These are phyloP conservation scores for Papilio elwesi DNA, from an alignment of 2,888 invertebrate species.

Conservation along the genomic window DNA sequence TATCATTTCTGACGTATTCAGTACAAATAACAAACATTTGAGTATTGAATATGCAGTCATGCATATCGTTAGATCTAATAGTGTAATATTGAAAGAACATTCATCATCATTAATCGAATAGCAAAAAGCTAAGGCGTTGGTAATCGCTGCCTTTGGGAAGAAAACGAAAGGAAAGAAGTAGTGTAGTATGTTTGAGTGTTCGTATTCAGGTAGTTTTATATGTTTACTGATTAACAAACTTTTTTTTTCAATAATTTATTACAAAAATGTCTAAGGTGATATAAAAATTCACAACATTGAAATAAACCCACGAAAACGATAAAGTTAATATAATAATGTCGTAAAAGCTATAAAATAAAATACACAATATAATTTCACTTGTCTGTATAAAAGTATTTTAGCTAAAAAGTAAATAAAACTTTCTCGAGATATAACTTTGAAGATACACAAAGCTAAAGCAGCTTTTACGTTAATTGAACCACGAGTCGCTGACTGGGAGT, in stretches of 20 bases:
- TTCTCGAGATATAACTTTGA: conserved; percentile 16
- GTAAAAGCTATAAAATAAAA: conserved; percentile 2
- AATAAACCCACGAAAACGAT: not conserved
- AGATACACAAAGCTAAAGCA: conserved; percentile 21
- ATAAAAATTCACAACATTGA: not conserved
- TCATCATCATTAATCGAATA: no score
- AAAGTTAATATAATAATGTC: not conserved
- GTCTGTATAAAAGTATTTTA: conserved; percentile 18
- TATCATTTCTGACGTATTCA: no score
- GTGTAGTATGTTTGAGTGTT: no score
- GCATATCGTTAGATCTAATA: no score
- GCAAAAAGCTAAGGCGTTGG: no score
- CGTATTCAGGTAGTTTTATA: no score
- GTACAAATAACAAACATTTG: no score
- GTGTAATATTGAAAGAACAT: no score
- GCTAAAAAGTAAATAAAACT: conserved; percentile 20
- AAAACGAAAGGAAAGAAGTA: no score
- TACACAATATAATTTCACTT: conserved; percentile 13
- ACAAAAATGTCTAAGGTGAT: not conserved
- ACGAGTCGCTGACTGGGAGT: conserved; percentile 15
- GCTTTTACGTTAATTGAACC: conserved; percentile 27
- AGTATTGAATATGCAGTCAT: no score
- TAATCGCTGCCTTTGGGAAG: not conserved
- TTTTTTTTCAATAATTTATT: not conserved
- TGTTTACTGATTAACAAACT: no score